Base-by-base conservation (phyloP, 2,113 vertebrate genomes). In the Eulemur macaco region DNA sequence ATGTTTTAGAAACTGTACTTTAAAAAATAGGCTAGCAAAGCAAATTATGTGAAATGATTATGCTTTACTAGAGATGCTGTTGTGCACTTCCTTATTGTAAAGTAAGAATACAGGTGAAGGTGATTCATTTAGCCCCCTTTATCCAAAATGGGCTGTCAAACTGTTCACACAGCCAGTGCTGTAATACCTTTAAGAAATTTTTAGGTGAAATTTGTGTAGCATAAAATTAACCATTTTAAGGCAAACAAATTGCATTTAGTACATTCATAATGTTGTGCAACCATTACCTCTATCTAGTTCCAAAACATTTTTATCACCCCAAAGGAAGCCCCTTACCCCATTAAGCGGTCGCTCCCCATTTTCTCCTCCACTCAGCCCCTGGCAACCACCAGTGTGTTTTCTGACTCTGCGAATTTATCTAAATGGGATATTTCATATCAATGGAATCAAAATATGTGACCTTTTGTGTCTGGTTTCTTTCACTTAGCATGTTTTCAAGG, bases 391-490 rank as follows among this genome's bases (percentile, higher is more conserved):
- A 23, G 0, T 34, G 18, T 71, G 76, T 87, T 86, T 93, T 85
- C 56, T 91, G 45, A 82, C 29, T 84, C 23, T 77, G 0, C 4
- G 47, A 34, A 45, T 88, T 91, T 93, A 34, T 17, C 27, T 87
- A 1, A 81, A 66, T 18, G 77, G 54, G 37, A 56, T 54, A 78
- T 37, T 91, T 95, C 31, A 56, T 52, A 45, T 93, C 58, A 89
- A 68, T 54, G 74, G 37, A 96, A 52, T 91, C 73, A 54, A 2
- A 54, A 31, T 58, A 47, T 86, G 56, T 87, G n/a, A 89, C 29
- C 23, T 73, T 91, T 92, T 66, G 5, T 74, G n/a, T 73, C 54
- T 96, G 82, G n/a, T 69, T 93, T 86, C 25, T 93, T 87, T 89
- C 20, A 82, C 27, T 95, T 64, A 77, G 27, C 76, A 31, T 76